Percentiles rank a stretch among this genome's conserved stretches.
Conservation (phyloP, 2,888 invertebrate genomes). For the Calliopum simillimum region DNA sequence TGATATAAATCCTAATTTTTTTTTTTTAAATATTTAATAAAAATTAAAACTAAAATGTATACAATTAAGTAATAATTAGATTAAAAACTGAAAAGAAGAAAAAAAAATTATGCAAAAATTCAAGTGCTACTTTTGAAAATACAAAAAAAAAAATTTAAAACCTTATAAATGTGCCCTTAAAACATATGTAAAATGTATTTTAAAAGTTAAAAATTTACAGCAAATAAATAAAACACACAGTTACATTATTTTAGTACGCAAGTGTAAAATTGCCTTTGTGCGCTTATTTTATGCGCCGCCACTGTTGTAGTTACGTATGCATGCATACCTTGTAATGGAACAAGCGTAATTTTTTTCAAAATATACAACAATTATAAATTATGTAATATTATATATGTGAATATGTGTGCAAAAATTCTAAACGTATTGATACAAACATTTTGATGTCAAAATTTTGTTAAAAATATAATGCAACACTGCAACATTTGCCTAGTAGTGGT, state of each 20-base stretch:
- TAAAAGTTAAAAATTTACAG: not conserved
- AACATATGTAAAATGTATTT: conserved; percentile 44
- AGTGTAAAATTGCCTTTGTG: no score
- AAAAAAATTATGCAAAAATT: conserved; percentile 2
- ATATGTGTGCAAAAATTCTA: no score
- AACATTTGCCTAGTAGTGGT: conserved; percentile 14
- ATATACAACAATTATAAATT: no score
- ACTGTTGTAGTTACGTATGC: no score
- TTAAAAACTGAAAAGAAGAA: not conserved
- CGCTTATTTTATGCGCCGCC: no score
- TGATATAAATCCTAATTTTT: conserved; percentile 33
- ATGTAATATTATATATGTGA: no score
- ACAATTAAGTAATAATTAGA: not conserved
- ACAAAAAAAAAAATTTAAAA: conserved; percentile 3
- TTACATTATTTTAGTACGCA: no score
- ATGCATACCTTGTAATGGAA: no score
- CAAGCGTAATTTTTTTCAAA: no score
- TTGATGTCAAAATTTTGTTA: no score
- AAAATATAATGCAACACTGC: conserved; percentile 19
- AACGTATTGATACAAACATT: no score
- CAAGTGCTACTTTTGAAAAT: conserved; percentile 27
- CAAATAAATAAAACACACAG: no score
- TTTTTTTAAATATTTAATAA: conserved; percentile 2
- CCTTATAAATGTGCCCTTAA: conserved; percentile 45
- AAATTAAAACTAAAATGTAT: conserved; percentile 1